Conservation (phyloP, 2,888 invertebrate species). For the Caenorhabditis becei region DNA sequence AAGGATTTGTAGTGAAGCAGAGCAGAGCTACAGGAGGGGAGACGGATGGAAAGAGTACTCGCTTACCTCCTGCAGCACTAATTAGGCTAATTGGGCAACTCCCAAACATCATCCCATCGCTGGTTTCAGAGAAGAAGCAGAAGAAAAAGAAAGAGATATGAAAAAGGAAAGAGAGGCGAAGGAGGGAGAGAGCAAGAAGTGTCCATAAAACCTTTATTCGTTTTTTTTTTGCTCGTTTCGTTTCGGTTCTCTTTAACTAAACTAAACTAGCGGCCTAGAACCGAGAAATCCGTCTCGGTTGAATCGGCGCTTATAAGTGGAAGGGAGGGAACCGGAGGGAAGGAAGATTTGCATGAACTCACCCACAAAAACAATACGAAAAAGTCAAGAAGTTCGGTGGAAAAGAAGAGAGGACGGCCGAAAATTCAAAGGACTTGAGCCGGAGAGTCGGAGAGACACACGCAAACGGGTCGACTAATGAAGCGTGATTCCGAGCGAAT, state of each 20-base stretch:
- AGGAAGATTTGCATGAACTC: slow-evolving; percentile 12
- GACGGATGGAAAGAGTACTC: background rate
- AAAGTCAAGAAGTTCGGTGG: background rate
- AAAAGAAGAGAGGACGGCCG: background rate
- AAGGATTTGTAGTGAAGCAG: background rate
- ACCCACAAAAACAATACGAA: slow-evolving; percentile 16
- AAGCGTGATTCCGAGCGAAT: slow-evolving; percentile 56
- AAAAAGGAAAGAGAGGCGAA: slow-evolving; percentile 2
- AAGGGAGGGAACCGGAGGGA: slow-evolving; percentile 1
- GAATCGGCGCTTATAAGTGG: slow-evolving; percentile 5
- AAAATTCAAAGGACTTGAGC: slow-evolving; percentile 19
- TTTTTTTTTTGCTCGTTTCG: slow-evolving; percentile 14
- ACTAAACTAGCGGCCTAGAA: background rate
- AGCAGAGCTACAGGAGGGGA: background rate
- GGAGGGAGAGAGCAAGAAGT: slow-evolving; percentile 15
- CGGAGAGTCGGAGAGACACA: slow-evolving; percentile 9
- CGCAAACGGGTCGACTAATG: slow-evolving; percentile 34
- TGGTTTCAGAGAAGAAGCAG: too few relatives aligned
- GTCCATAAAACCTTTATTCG: slow-evolving; percentile 32
- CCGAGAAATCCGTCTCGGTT: background rate
- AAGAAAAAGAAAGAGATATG: too few relatives aligned
- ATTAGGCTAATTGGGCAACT: slow-evolving; percentile 14
- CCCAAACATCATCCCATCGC: background rate
- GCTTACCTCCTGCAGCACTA: background rate
- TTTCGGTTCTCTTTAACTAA: slow-evolving; percentile 15